Evolutionary conservation across 2,113 vertebrate species (phyloP).

Genomic region (Turdus rufiventris): DNA sequence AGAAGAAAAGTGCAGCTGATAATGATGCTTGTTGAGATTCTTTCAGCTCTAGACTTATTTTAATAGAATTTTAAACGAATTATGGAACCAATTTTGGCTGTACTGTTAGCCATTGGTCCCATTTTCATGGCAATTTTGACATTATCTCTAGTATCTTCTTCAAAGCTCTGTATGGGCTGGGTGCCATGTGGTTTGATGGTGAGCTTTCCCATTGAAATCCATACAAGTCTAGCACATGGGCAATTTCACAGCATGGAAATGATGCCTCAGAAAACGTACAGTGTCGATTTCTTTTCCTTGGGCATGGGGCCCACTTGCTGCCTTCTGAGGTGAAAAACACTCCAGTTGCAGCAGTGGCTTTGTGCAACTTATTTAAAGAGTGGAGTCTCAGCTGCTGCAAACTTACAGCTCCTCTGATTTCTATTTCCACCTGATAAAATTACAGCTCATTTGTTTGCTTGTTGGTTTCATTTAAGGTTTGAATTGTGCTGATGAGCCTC

Average conservation of each 20-base stretch:
- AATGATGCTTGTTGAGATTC: neutral
- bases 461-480: constrained; percentile 39
- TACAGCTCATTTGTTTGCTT: constrained; percentile 32
- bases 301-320: neutral
- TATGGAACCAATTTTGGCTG: neutral
- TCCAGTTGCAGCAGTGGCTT: constrained; percentile 1
- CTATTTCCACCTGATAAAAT: constrained; percentile 50
- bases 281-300: neutral
- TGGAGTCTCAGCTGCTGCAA: neutral
- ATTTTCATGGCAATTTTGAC: neutral
- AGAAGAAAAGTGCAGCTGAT: neutral
- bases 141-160: neutral
- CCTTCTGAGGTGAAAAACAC: constrained; percentile 12
- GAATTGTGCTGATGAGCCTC: constrained; percentile 52
- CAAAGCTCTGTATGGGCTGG: neutral
- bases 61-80: neutral
- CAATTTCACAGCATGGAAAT: constrained; percentile 30
- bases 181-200: neutral
- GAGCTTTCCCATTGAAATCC: constrained; percentile 39
- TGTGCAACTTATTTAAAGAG: constrained; percentile 6
- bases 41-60: neutral
- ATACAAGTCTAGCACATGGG: constrained; percentile 12
- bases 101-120: neutral
- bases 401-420: constrained; percentile 22
- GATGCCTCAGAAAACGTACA: constrained; percentile 5